Conservation (phyloP, 2,113 vertebrate species). For the Prochilodus magdalenae region DNA sequence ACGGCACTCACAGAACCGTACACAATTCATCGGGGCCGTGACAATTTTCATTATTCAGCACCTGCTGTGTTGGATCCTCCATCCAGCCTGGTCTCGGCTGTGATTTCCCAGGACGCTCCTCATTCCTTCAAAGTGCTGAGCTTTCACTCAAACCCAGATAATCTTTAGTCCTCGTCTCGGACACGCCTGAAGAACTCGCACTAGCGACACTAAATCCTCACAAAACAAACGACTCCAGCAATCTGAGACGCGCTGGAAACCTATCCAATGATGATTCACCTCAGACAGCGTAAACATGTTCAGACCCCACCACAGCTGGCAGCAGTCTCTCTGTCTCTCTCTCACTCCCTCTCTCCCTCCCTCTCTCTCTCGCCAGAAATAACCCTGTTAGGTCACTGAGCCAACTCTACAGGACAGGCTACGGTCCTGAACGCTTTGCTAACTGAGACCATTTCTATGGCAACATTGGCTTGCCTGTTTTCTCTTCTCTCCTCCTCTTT, state of each 20-base stretch:
- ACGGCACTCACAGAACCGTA: not conserved
- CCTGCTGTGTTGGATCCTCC: not conserved
- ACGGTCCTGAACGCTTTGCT: constrained; percentile 39
- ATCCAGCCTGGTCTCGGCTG: not conserved
- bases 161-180: not conserved
- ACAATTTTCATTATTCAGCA: constrained; percentile 7
- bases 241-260: not conserved
- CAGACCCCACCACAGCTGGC: constrained; percentile 14
- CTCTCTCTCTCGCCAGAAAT: constrained; percentile 44
- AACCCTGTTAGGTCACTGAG: constrained; percentile 50
- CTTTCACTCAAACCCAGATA: not conserved
- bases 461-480: constrained; percentile 26
- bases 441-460: constrained; percentile 53
- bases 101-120: not conserved
- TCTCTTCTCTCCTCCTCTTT: not conserved
- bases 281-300: not conserved
- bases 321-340: constrained; percentile 1
- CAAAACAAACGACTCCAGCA: not conserved
- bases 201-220: not conserved
- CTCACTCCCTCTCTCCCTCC: too few relatives aligned
- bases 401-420: constrained; percentile 29
- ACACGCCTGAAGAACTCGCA: not conserved
- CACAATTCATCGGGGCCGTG: not conserved
- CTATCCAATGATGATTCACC: not conserved
- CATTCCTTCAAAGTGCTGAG: not conserved